phyloP scores from a whole-genome alignment of 2,113 vertebrate genomes.

The Melanostigma gelatinosum region DNA sequence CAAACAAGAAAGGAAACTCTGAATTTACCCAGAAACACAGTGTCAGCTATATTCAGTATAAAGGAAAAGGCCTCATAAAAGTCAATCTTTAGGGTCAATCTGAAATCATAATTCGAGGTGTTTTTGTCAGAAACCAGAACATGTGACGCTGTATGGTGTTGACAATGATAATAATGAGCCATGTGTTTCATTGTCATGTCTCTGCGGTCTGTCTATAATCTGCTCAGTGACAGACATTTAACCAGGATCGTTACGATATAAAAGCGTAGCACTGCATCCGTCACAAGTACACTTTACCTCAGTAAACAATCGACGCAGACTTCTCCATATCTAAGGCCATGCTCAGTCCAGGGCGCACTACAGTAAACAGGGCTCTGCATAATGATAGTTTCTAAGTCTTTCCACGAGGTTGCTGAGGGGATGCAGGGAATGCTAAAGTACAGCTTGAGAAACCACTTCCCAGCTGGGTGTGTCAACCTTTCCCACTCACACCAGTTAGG shows the following conservation, averaged over 20 bases:
- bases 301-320: slow-evolving; percentile 33
- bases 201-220: background rate
- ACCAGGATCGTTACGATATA: background rate
- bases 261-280: slow-evolving; percentile 3
- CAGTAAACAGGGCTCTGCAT: slow-evolving; percentile 70
- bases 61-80: background rate
- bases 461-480: slow-evolving; percentile 76
- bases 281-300: slow-evolving; percentile 29
- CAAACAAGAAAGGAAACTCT: background rate
- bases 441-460: slow-evolving; percentile 79
- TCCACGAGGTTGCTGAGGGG: slow-evolving; percentile 74
- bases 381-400: slow-evolving; percentile 80
- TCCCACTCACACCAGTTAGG: slow-evolving; percentile 65
- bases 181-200: background rate
- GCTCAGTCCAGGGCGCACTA: slow-evolving; percentile 45
- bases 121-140: background rate
- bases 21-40: background rate
- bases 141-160: background rate
- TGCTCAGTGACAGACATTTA: slow-evolving; percentile 6
- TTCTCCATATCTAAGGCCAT: slow-evolving; percentile 31
- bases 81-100: background rate
- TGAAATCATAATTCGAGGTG: background rate
- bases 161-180: background rate
- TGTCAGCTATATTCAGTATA: background rate
- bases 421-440: slow-evolving; percentile 70